Conservation (phyloP, 2,113 vertebrate genomes). For the Oncorhynchus keta region DNA sequence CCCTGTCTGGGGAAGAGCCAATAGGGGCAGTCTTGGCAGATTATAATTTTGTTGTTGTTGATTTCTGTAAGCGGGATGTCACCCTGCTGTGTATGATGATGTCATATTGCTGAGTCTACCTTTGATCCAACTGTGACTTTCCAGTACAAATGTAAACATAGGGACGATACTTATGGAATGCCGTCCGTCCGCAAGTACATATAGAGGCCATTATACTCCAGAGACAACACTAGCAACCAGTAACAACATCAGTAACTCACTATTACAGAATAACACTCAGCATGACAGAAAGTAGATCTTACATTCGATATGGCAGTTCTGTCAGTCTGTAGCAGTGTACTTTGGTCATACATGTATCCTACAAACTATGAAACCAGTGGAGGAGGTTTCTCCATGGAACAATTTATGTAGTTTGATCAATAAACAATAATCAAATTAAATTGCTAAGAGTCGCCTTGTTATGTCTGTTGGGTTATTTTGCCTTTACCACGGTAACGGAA, state of each 20-base stretch:
- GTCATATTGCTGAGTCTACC: too few relatives aligned
- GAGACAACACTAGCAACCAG: constrained; percentile 72
- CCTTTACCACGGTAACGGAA: too few relatives aligned
- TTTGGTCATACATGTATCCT: constrained; percentile 77
- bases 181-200: constrained; percentile 61
- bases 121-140: constrained; percentile 54
- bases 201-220: constrained; percentile 72
- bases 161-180: constrained; percentile 67
- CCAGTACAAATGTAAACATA: constrained; percentile 60
- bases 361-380: constrained; percentile 65
- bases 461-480: too few relatives aligned
- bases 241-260: constrained; percentile 71
- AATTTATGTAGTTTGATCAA: constrained; percentile 76
- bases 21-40: too few relatives aligned
- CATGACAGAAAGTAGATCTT: constrained; percentile 80
- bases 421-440: constrained; percentile 74
- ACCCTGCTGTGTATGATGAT: too few relatives aligned
- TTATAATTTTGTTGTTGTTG: neutral
- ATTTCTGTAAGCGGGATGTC: neutral
- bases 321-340: constrained; percentile 75
- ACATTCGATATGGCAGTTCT: constrained; percentile 76
- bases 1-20: too few relatives aligned
- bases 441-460: too few relatives aligned
- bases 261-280: constrained; percentile 69
- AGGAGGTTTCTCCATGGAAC: constrained; percentile 64